Base-by-base conservation (phyloP, 1,140 invertebrate genomes). In the Heliconius eleuchia region DNA sequence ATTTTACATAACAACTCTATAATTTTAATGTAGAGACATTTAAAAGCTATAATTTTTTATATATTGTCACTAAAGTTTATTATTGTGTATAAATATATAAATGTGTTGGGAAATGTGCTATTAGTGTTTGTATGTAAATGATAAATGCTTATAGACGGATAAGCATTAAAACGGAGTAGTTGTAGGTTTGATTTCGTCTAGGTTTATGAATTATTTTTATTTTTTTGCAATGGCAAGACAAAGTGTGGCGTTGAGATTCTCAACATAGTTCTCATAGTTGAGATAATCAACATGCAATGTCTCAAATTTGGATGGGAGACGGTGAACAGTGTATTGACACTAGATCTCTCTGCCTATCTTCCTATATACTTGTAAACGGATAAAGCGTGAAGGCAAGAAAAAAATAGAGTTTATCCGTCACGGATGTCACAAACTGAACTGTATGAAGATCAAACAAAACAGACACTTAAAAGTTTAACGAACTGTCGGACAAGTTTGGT, bases 391-490 rank as follows among this genome's bases (percentile, higher is more conserved):
- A 66, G 23, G 19, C 11, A n/a, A 13, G 8, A 60, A 23, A 30
- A 23, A 66, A 66, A 66, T 66, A 66, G 23, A 66, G 23, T 66
- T 66, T 66, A 3, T 30, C 11, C 11, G 60, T 23, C 60, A 66
- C 60, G 23, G 60, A 30, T 66, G 23, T 66, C 60, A 66, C 60
- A 66, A 27, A 13, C 23, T 66, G 23, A 30, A 66, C 60, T 66
- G n/a, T 66, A 66, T 66, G 60, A 66, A 66, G 27, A 66, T 66
- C 60, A 66, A 66, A 30, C 60, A 66, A 66, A 66, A 66, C 23
- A 66, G n/a, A 30, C 60, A 66, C 60, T 66, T 66, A 66, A 66
- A 66, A 66, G 60, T 66, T 66, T 66, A 66, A 66, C 60, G 60
- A 66, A 66, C 60, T 66, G 60, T 66, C 60, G 30, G 60, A 66